Evolutionary conservation across 2,888 invertebrate species (phyloP), one percentile per base, ranked within the genome.

Genomic region (Yponomeuta evonymella): DNA sequence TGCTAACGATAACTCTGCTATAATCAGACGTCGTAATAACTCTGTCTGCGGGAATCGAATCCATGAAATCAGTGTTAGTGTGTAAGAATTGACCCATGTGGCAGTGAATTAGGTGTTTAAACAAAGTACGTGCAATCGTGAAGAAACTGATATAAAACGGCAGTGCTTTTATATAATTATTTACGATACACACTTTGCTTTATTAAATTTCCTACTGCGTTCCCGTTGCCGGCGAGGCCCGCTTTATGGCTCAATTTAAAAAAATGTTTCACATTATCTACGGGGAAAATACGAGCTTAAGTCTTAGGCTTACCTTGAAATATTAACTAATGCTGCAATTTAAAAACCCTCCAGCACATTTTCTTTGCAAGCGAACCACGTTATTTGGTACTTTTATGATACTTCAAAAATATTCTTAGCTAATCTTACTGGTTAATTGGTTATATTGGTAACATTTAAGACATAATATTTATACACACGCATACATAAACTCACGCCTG

Each of bases 161-260:
- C 48, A 65, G 70, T 76, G 78, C 79, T 79, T 81, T 76, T 76
- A 75, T 80, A 80, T 80, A 80, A 85, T 85, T 86, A 84, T 85
- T 87, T 83, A 84, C 80, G 80, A 82, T 83, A 84, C 84, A 85
- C 81, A 82, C 79, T 83, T 85, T 81, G 83, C 89, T 83, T 89
- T 89, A 90, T 89, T 89, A 89, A 89, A 88, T 85, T 88, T 29
- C 51, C 70, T 51, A 83, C 78, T 79, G 78, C 82, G 80, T 78
- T 82, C 80, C 80, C 82, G 81, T 81, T 79, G 83, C 84, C 81
- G 79, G 80, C 78, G 79, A 83, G 82, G 82, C 84, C 85, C 84
- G 79, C 77, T 88, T 90, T 89, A 90, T 88, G 80, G 82, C 81
- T 81, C 86, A 87, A 86, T 89, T 86, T 85, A 86, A 88, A 87